Base-by-base conservation (phyloP, 1,140 invertebrate genomes). In the Leptopilina clavipes region DNA sequence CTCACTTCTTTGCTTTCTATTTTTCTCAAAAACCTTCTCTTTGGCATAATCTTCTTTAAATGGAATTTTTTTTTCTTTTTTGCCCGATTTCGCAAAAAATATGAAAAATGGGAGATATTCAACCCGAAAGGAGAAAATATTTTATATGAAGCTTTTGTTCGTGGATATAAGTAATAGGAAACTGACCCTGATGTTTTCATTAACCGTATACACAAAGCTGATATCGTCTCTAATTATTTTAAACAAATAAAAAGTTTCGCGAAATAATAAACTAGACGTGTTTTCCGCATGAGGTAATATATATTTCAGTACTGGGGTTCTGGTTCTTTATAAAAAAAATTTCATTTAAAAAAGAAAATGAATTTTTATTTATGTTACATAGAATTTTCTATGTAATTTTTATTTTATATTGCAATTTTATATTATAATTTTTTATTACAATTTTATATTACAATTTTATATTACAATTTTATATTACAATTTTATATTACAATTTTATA, bases 1-100 rank as follows among this genome's bases (percentile, higher is more conserved):
- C 80, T 81, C 80, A 75, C 80, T 80, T 80, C 78, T 76, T 31
- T 31, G 5, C 1, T 31, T 2, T 31, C 5, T 31, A 31, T 31
- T 31, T 31, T 31, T 31, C 25, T 31, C 1, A 31, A 31, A 31
- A 31, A 31, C 79, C 70, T 79, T 73, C 18, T 31, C 40, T 17
- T 45, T 75, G 18, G 37, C 10, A 40, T 31, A 18, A 25, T 25
- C 7, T 59, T 45, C 72, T 74, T 40, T 79, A 71, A 71, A 56
- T 40, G 37, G 56, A 73, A 65, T 52, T 70, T 70, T 70, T 2
- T 31, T 31, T 31, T 5, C 25, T 31, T 31, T 31, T 73, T 77
- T 22, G 70, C 17, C 5, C 52, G 59, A 71, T 54, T 44, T 14
- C 19, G 54, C 5, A 8, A n/a, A 48, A 52, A 52, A 52, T n/a